These are phyloP conservation scores for Apostichopus japonicus DNA, from an alignment of 35 echinoderm and acorn worm genomes.

Conservation along the genomic window DNA sequence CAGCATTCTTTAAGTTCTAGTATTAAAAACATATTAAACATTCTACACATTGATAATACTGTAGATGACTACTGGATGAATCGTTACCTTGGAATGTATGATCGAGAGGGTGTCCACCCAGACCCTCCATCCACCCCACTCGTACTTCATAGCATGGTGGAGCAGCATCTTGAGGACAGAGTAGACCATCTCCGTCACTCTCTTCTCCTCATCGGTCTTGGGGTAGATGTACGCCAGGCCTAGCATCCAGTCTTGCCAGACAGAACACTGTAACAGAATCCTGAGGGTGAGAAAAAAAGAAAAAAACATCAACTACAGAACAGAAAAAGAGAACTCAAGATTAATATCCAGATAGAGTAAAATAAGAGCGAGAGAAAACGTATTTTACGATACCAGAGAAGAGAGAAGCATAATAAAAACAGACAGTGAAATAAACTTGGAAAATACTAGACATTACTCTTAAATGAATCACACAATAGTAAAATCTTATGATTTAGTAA, in stretches of 20 bases:
- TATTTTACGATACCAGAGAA: too few species aligned
- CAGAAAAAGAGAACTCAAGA: too few species aligned
- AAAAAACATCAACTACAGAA: neutral
- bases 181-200: constrained; percentile 97
- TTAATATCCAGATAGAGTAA: too few species aligned
- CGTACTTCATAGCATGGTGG: constrained; percentile 99
- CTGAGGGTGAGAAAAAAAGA: constrained; percentile 53
- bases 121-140: constrained; percentile 99
- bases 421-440: neutral
- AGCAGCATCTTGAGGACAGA: constrained; percentile 97
- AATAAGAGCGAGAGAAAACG: too few species aligned
- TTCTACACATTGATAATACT: too few species aligned
- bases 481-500: too few species aligned
- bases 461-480: too few species aligned
- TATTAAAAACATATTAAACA: too few species aligned
- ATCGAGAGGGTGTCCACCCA: constrained; percentile 99
- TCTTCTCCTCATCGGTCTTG: constrained; percentile 97
- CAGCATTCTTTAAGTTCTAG: too few species aligned
- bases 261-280: constrained; percentile 94
- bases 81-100: constrained; percentile 94
- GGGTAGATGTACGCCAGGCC: constrained; percentile 94
- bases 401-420: neutral
- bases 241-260: constrained; percentile 99
- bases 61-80: too few species aligned
- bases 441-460: too few species aligned